A percentile compares a stretch with the other conserved stretches of the same genome.
phyloP scores from a whole-genome alignment of 1,140 invertebrate species.

The Euborellia annulipes region DNA sequence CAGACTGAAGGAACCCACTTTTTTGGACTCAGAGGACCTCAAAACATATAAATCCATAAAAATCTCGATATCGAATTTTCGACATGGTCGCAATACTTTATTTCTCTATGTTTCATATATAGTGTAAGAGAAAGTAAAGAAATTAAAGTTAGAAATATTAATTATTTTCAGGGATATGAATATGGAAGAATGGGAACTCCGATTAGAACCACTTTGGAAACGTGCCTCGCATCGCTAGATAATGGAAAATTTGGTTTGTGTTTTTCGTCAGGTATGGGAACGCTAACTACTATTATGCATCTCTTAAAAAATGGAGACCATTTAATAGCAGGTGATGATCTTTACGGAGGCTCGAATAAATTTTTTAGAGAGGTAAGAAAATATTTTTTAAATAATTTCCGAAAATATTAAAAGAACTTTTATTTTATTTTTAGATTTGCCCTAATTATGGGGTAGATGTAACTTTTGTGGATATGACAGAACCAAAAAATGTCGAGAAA shows the following conservation, averaged over 20 bases:
- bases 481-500: slow-evolving; percentile 27
- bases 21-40: too few relatives aligned
- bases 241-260: slow-evolving; percentile 37
- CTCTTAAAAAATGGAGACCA: slow-evolving; percentile 43
- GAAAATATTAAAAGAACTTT: too few relatives aligned
- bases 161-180: slow-evolving; percentile 14
- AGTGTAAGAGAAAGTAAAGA: too few relatives aligned
- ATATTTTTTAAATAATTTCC: background rate
- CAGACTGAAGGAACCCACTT: too few relatives aligned
- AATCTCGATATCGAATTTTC: too few relatives aligned
- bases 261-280: slow-evolving; percentile 42
- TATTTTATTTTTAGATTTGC: background rate
- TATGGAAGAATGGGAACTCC: slow-evolving; percentile 50
- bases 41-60: too few relatives aligned
- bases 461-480: slow-evolving; percentile 40
- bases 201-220: slow-evolving; percentile 41
- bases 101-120: too few relatives aligned
- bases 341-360: slow-evolving; percentile 44
- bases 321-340: slow-evolving; percentile 43
- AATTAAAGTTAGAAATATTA: too few relatives aligned
- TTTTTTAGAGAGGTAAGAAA: slow-evolving; percentile 1
- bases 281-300: slow-evolving; percentile 30
- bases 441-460: slow-evolving; percentile 26
- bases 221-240: slow-evolving; percentile 44
- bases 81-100: too few relatives aligned